phyloP scores from a whole-genome alignment of 2,113 vertebrate genomes.

The Pluvialis apricaria region DNA sequence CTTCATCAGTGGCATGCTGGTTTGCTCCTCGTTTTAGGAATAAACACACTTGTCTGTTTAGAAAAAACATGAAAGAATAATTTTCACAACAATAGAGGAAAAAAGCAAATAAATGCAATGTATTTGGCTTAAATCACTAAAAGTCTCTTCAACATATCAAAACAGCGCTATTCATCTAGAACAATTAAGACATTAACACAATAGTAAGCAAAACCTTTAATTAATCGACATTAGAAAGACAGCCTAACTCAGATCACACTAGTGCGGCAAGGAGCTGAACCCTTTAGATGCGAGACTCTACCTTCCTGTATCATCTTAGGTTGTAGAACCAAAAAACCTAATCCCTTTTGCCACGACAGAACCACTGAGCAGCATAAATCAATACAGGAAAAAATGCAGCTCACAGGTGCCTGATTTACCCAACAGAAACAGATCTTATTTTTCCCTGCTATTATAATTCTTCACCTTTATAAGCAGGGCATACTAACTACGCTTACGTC shows the following conservation, averaged over 20 bases:
- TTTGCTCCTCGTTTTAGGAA: slow-evolving; percentile 97
- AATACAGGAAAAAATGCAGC: neutral
- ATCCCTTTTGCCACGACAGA: neutral
- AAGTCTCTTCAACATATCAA: neutral
- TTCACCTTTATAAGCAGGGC: neutral
- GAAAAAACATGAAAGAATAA: neutral
- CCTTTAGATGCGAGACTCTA: neutral
- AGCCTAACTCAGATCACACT: neutral
- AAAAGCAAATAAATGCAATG: neutral
- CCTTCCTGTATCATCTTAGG: neutral
- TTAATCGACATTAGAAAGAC: neutral
- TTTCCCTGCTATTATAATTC: neutral
- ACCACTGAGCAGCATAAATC: neutral
- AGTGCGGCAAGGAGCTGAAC: neutral
- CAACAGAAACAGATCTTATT: neutral
- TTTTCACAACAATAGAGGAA: neutral
- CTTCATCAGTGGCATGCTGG: slow-evolving; percentile 92
- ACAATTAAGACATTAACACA: neutral
- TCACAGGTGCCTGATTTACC: neutral
- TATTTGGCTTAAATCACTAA: neutral
- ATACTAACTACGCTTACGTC: neutral
- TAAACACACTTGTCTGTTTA: slow-evolving; percentile 91
- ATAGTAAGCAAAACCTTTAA: neutral
- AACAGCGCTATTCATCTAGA: neutral
- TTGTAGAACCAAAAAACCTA: neutral